Evolutionary conservation across 1,140 invertebrate genomes (phyloP).

Genomic region (Babylonia areolata): DNA sequence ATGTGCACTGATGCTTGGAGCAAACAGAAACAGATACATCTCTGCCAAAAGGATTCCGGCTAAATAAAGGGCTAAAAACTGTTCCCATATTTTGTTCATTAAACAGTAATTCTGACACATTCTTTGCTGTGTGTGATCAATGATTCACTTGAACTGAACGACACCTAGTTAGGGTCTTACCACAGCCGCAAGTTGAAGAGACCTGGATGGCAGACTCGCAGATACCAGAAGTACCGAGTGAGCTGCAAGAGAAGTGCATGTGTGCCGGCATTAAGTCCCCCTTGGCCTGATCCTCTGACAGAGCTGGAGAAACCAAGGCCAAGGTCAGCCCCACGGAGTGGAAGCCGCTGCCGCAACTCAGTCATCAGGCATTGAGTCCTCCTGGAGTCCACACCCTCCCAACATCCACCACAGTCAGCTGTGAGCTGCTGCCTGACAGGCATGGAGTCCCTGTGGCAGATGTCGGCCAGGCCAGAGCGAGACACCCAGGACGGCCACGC

Average conservation of each 20-base stretch:
- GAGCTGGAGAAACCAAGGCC: no score
- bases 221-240: not conserved
- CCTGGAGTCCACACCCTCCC: not conserved
- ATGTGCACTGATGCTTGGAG: no score
- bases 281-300: not conserved
- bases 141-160: not conserved
- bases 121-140: not conserved
- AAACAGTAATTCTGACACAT: not conserved
- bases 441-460: not conserved
- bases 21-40: no score
- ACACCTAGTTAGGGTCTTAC: no score
- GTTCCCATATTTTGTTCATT: not conserved
- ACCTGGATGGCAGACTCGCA: not conserved
- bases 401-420: not conserved
- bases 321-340: not conserved
- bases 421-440: not conserved
- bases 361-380: not conserved
- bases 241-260: slow-evolving; percentile 17
- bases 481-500: not conserved
- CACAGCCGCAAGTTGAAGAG: not conserved
- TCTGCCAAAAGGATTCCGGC: no score
- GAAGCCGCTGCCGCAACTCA: not conserved
- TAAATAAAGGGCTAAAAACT: no score
- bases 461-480: not conserved
- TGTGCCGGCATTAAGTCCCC: slow-evolving; percentile 22